Evolutionary conservation across 2,888 invertebrate species (phyloP).

Genomic region (Campaea margaritaria): DNA sequence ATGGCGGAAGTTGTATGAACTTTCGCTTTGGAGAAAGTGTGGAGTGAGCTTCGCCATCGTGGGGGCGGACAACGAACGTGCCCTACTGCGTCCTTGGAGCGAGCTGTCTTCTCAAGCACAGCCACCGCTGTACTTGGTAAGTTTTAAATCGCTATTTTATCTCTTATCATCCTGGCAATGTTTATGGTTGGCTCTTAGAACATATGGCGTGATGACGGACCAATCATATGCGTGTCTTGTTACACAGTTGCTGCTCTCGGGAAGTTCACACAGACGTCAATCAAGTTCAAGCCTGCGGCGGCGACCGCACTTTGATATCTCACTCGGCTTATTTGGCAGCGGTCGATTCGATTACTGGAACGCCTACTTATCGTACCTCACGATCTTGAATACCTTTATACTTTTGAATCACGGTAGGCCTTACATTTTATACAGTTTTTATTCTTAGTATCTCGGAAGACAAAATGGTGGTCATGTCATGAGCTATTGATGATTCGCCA

Average conservation of each 20-base stretch:
- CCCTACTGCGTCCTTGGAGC: slow-evolving; percentile 72
- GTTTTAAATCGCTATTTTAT: slow-evolving; percentile 41
- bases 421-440: too few relatives aligned
- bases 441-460: too few relatives aligned
- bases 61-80: slow-evolving; percentile 75
- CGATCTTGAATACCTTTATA: slow-evolving; percentile 40
- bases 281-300: slow-evolving; percentile 52
- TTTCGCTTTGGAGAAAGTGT: slow-evolving; percentile 83
- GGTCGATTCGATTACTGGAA: slow-evolving; percentile 64
- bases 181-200: slow-evolving; percentile 7
- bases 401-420: not conserved
- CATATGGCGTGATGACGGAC: slow-evolving; percentile 20
- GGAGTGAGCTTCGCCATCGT: slow-evolving; percentile 76
- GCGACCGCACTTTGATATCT: slow-evolving; percentile 66
- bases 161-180: not conserved
- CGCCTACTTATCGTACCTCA: slow-evolving; percentile 43
- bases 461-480: too few relatives aligned
- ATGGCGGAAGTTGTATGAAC: slow-evolving; percentile 84
- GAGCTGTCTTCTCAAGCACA: slow-evolving; percentile 68
- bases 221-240: slow-evolving; percentile 14
- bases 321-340: slow-evolving; percentile 68
- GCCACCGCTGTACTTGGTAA: slow-evolving; percentile 71
- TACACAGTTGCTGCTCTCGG: slow-evolving; percentile 13
- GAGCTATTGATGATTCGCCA: too few relatives aligned
- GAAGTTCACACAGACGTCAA: slow-evolving; percentile 48